Conservation (phyloP, 2,797 vertebrate species). For the Ficedula albicollis region DNA sequence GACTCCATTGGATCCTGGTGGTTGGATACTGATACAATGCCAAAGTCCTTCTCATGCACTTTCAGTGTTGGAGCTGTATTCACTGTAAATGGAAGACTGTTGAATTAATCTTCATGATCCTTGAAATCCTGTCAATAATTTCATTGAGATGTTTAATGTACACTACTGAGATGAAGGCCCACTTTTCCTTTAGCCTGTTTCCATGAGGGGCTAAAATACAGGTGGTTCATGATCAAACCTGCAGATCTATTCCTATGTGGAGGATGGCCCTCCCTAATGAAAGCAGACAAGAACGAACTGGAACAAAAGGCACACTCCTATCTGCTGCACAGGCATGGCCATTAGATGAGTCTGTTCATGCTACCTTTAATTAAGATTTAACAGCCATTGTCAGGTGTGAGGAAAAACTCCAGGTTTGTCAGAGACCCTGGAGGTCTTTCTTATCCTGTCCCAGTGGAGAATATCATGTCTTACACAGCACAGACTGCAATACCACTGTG, state of each 20-base stretch:
- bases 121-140: neutral
- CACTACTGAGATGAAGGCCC: neutral
- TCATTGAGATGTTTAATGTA: neutral
- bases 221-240: neutral
- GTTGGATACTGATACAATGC: neutral
- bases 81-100: neutral
- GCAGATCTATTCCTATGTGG: neutral
- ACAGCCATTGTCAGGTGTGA: neutral
- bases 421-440: neutral
- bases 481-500: rapidly evolving
- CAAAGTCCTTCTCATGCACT: neutral
- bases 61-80: neutral
- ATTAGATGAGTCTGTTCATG: neutral
- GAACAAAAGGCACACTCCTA: neutral
- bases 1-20: neutral
- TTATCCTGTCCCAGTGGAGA: neutral
- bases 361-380: neutral
- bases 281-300: neutral
- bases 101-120: neutral
- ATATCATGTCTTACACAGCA: neutral
- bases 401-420: neutral
- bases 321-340: neutral
- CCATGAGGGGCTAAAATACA: neutral
- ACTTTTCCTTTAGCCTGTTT: neutral
- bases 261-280: neutral